A percentile compares a stretch with the other conserved stretches of the same genome.
Conservation (phyloP, 2,888 invertebrate species). For the Syrista parreyssii region DNA sequence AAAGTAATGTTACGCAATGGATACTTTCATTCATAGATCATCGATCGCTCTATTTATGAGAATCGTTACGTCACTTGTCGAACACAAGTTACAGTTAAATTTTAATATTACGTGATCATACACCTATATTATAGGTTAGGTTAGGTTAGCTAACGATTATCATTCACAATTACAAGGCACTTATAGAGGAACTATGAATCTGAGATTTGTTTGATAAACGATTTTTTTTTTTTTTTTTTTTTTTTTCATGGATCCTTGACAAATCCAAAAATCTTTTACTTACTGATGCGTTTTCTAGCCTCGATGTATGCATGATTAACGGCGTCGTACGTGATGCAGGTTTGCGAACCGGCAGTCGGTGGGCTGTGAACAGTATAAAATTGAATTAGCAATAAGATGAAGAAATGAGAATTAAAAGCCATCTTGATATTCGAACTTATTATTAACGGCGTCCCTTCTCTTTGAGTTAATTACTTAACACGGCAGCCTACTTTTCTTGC, state of each 20-base stretch:
- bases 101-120: no score
- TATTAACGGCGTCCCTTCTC: background rate
- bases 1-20: background rate
- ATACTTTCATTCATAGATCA: background rate
- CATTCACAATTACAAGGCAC: background rate
- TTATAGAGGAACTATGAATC: background rate
- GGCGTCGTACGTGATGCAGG: slow-evolving; percentile 91
- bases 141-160: no score
- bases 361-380: slow-evolving; percentile 63
- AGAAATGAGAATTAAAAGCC: slow-evolving; percentile 25
- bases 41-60: background rate
- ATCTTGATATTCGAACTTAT: slow-evolving; percentile 14
- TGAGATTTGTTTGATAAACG: no score
- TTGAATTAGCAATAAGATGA: background rate
- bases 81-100: no score
- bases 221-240: background rate
- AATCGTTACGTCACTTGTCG: background rate
- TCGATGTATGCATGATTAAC: slow-evolving; percentile 89
- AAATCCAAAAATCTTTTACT: slow-evolving; percentile 66
- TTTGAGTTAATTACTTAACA: slow-evolving; percentile 34
- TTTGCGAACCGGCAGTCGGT: slow-evolving; percentile 71
- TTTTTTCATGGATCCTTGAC: slow-evolving; percentile 4
- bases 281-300: slow-evolving; percentile 88
- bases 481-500: slow-evolving; percentile 33
- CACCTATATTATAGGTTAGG: no score